Conservation (phyloP, 2,113 vertebrate genomes). For the Hippocampus guttulatus region DNA sequence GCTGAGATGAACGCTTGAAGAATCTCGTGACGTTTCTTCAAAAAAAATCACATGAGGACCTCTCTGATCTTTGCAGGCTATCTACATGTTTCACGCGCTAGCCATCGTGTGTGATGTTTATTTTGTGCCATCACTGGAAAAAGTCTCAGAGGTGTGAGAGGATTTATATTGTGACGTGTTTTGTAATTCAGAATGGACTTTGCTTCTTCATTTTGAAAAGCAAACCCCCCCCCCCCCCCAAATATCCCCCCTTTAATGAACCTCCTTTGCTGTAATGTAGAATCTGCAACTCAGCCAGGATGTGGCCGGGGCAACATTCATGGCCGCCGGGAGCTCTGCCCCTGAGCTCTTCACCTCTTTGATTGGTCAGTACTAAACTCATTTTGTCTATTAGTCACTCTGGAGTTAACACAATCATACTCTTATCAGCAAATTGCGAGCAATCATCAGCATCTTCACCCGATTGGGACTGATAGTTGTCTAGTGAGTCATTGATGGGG, state of each 20-base stretch:
- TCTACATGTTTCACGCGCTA: conserved; percentile 78
- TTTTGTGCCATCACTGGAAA: conserved; percentile 78
- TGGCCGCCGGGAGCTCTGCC: conserved; percentile 79
- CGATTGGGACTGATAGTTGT: conserved; percentile 10
- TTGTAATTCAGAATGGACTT: background rate
- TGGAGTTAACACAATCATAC: background rate
- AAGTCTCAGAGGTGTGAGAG: conserved; percentile 71
- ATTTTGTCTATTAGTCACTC: background rate
- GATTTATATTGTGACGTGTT: background rate
- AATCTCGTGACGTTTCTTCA: background rate
- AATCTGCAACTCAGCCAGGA: conserved; percentile 78
- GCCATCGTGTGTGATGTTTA: conserved; percentile 77
- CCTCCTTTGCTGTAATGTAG: conserved; percentile 38
- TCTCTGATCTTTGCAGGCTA: conserved; percentile 59
- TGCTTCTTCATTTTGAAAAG: background rate
- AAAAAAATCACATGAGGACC: background rate
- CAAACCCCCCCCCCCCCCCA: accelerated
- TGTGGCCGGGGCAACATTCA: conserved; percentile 78
- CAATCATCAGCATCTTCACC: conserved; percentile 5
- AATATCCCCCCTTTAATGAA: background rate
- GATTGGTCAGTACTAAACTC: conserved; percentile 68
- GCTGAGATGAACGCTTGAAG: background rate
- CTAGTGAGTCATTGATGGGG: background rate
- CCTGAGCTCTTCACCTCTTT: conserved; percentile 79
- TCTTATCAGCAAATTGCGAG: background rate